phyloP scores from a whole-genome alignment of 2,113 vertebrate species.

The Campylomormyrus numenius region DNA sequence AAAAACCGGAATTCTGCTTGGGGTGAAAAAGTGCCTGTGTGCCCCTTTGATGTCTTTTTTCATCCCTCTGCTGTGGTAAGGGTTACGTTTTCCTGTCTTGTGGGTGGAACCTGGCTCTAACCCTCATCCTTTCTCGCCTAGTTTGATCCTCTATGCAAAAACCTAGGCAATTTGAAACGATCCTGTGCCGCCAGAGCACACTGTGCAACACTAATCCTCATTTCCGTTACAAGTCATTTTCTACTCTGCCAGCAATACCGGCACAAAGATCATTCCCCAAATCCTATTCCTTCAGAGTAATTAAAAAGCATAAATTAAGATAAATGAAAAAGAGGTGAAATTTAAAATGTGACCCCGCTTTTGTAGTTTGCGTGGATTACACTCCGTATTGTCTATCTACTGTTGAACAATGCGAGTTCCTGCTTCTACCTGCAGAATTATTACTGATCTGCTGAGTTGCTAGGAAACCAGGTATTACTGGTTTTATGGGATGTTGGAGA shows the following conservation, averaged over 20 bases:
- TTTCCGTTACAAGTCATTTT: constrained; percentile 16
- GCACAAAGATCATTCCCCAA: constrained; percentile 28
- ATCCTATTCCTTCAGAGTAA: constrained; percentile 40
- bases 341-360: constrained; percentile 31
- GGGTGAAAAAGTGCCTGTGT: background rate
- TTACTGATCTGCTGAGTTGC: constrained; percentile 40
- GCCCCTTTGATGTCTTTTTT: background rate
- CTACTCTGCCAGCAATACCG: constrained; percentile 8
- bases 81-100: background rate
- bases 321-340: constrained; percentile 25
- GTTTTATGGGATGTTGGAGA: constrained; percentile 23
- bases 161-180: background rate
- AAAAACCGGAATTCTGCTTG: background rate
- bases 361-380: constrained; percentile 23
- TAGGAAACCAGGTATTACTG: constrained; percentile 44
- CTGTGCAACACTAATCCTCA: constrained; percentile 17
- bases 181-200: background rate
- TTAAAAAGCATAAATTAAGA: constrained; percentile 45
- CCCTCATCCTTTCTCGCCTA: background rate
- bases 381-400: constrained; percentile 16
- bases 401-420: constrained; percentile 20
- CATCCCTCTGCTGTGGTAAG: background rate
- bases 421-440: constrained; percentile 38
- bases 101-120: background rate
- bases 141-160: background rate